phyloP scores from a whole-genome alignment of 2,113 vertebrate species.

The Rhombomys opimus region DNA sequence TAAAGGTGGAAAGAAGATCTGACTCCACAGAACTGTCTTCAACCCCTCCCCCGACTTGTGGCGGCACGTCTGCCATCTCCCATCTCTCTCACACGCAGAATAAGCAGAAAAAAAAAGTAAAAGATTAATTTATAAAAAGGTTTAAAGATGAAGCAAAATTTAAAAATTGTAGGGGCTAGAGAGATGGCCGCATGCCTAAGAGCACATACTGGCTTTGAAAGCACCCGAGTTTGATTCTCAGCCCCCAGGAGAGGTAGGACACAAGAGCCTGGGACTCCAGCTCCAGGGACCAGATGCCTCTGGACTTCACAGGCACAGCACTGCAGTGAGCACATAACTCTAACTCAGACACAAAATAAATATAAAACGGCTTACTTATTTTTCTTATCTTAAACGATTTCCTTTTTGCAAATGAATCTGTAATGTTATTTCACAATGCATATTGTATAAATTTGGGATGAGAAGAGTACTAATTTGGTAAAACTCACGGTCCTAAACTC shows the following conservation, averaged over 20 bases:
- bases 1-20: not conserved
- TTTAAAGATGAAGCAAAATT: not conserved
- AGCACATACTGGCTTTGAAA: too few species aligned
- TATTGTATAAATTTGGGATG: not conserved
- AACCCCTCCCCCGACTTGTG: too few species aligned
- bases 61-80: not conserved
- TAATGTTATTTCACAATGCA: not conserved
- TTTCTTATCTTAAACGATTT: not conserved
- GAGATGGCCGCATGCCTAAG: not conserved
- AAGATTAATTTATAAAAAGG: not conserved
- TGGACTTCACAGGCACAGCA: not conserved
- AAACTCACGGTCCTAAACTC: not conserved
- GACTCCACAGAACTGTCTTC: not conserved
- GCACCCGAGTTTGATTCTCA: not conserved
- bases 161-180: not conserved
- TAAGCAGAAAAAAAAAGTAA: not conserved
- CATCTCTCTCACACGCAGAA: not conserved
- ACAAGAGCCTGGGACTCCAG: not conserved
- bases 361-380: not conserved
- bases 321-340: not conserved
- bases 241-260: not conserved
- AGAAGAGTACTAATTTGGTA: not conserved
- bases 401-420: not conserved
- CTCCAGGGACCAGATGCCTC: too few species aligned
- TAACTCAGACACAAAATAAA: not conserved